These are phyloP conservation scores for Leucopsar rothschildi DNA, from an alignment of 2,113 vertebrate species.

Conservation along the genomic window DNA sequence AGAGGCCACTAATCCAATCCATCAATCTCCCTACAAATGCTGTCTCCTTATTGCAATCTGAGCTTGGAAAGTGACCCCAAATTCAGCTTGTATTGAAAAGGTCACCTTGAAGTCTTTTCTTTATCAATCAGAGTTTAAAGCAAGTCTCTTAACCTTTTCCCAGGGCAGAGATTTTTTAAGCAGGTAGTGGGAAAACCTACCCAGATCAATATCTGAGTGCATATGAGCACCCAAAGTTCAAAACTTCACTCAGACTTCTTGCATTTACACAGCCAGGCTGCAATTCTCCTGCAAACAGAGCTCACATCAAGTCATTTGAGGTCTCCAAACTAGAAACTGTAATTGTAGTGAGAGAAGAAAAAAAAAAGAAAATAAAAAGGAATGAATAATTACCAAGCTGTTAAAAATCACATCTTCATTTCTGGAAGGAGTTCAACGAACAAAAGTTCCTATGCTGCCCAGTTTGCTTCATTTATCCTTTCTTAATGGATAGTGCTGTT, in stretches of 20 bases:
- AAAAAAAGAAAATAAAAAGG: background rate
- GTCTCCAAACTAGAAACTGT: background rate
- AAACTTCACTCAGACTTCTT: background rate
- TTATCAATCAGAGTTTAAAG: slow-evolving; percentile 40
- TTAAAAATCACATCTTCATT: slow-evolving; percentile 18
- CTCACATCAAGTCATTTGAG: background rate
- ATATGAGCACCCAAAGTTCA: background rate
- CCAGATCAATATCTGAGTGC: background rate
- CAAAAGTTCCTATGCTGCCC: background rate
- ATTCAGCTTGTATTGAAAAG: slow-evolving; percentile 13
- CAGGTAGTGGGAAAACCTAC: background rate
- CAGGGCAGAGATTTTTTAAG: slow-evolving; percentile 2
- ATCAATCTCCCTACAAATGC: background rate
- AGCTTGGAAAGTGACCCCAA: slow-evolving; percentile 1
- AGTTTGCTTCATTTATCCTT: background rate
- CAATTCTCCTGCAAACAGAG: background rate
- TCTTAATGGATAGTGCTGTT: background rate
- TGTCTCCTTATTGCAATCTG: background rate
- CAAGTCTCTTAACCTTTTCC: slow-evolving; percentile 21
- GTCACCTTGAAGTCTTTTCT: slow-evolving; percentile 31
- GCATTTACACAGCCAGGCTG: background rate
- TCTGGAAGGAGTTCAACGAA: background rate
- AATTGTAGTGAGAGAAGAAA: background rate
- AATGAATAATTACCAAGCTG: background rate
- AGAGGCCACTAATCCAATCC: background rate